Conservation (phyloP, 2,888 invertebrate genomes). For the Leucophenga montana region DNA sequence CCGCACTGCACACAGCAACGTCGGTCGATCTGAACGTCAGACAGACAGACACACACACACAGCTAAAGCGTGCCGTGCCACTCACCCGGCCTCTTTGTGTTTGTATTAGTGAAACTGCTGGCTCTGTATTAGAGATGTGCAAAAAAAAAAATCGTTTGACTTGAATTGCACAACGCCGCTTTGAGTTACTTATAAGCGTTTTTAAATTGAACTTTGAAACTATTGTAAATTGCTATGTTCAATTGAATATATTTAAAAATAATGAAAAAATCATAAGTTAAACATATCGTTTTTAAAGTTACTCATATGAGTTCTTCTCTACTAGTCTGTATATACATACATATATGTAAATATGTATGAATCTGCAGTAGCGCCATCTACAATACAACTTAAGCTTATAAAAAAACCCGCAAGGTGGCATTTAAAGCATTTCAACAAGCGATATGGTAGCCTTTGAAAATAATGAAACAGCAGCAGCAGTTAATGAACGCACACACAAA, state of each 20-base stretch:
- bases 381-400: background rate
- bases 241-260: too few relatives aligned
- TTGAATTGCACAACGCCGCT: too few relatives aligned
- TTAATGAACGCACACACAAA: conserved; percentile 1
- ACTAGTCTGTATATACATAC: too few relatives aligned
- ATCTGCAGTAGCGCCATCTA: conserved; percentile 17
- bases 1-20: conserved; percentile 30
- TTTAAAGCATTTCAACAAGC: background rate
- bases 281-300: too few relatives aligned
- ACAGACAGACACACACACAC: background rate
- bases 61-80: conserved; percentile 9
- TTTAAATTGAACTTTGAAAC: too few relatives aligned
- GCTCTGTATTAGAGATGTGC: background rate
- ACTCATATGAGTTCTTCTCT: too few relatives aligned
- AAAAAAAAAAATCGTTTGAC: too few relatives aligned
- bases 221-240: too few relatives aligned
- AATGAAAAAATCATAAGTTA: too few relatives aligned
- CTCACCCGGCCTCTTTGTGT: background rate
- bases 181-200: too few relatives aligned
- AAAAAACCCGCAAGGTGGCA: conserved; percentile 11
- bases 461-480: background rate
- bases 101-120: background rate
- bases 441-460: too few relatives aligned
- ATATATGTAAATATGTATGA: background rate
- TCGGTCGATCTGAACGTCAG: background rate